Percentiles rank a stretch among this genome's conserved stretches.
Evolutionary conservation across 1,140 invertebrate species (phyloP).

Genomic region (Octopus sinensis): DNA sequence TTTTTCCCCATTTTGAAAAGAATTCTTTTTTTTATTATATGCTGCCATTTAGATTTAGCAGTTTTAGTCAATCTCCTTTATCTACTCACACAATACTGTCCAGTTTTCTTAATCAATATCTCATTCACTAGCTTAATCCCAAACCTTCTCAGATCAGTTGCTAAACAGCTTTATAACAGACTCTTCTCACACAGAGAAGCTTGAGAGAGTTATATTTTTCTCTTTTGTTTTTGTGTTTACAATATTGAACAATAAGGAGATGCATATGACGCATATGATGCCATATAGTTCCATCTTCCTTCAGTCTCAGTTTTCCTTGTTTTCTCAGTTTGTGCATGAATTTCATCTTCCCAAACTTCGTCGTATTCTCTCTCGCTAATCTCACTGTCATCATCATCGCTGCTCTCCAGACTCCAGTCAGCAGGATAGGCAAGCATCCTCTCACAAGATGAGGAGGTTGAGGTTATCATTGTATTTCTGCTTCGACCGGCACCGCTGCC

Average conservation of each 20-base stretch:
- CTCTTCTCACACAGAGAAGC: too few species aligned
- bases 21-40: too few species aligned
- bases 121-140: too few species aligned
- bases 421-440: neutral
- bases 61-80: too few species aligned
- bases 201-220: too few species aligned
- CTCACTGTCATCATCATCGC: conserved; percentile 8
- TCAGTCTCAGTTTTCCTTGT: neutral
- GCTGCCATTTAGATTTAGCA: too few species aligned
- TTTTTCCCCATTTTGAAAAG: too few species aligned
- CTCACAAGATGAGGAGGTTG: neutral
- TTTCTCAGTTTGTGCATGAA: neutral
- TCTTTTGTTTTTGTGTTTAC: neutral
- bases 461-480: neutral
- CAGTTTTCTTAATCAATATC: too few species aligned
- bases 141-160: too few species aligned
- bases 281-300: neutral
- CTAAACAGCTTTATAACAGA: too few species aligned
- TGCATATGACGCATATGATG: neutral
- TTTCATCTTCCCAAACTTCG: neutral
- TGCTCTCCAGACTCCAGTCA: neutral
- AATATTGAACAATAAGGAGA: conserved; percentile 3
- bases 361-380: neutral
- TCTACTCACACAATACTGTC: too few species aligned
- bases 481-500: neutral